phyloP scores from a whole-genome alignment of 2,113 vertebrate species.

The Oostethus manadensis region DNA sequence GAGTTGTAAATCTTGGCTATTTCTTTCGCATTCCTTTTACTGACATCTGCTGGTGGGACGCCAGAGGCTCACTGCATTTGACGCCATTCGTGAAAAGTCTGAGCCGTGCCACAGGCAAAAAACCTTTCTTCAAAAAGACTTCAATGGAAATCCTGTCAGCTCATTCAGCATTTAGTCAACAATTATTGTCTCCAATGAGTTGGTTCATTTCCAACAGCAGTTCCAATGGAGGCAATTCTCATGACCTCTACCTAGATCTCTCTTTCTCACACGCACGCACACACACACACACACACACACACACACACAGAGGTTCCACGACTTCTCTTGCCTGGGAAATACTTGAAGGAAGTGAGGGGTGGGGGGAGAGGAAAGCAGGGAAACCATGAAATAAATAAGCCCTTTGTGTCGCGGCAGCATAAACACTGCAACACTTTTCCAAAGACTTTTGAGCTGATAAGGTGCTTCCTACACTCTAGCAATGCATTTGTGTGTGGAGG shows the following conservation, averaged over 20 bases:
- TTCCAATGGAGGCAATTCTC: slow-evolving; percentile 32
- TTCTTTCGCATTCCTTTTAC: too few species aligned
- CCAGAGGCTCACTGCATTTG: too few species aligned
- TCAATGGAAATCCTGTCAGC: too few species aligned
- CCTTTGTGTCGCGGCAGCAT: slow-evolving; percentile 59
- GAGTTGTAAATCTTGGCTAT: too few species aligned
- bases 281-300: slow-evolving; percentile 7
- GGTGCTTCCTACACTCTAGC: slow-evolving; percentile 36
- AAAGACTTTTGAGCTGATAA: slow-evolving; percentile 56
- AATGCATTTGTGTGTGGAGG: slow-evolving; percentile 9
- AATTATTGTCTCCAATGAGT: not conserved
- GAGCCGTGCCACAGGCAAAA: not conserved
- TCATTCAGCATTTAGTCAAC: too few species aligned
- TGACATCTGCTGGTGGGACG: too few species aligned
- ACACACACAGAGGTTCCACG: slow-evolving; percentile 21
- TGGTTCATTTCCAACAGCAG: slow-evolving; percentile 10
- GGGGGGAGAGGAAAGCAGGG: slow-evolving; percentile 49
- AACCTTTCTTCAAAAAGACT: not conserved
- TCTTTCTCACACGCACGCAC: not conserved
- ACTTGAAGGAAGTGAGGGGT: slow-evolving; percentile 47
- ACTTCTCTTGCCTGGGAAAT: slow-evolving; percentile 56
- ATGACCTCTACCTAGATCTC: slow-evolving; percentile 48
- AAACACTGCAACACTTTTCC: slow-evolving; percentile 60
- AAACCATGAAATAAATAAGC: slow-evolving; percentile 70
- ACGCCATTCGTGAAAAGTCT: too few species aligned